Evolutionary conservation across 2,888 invertebrate genomes (phyloP).

Genomic region (Athalia circularis): DNA sequence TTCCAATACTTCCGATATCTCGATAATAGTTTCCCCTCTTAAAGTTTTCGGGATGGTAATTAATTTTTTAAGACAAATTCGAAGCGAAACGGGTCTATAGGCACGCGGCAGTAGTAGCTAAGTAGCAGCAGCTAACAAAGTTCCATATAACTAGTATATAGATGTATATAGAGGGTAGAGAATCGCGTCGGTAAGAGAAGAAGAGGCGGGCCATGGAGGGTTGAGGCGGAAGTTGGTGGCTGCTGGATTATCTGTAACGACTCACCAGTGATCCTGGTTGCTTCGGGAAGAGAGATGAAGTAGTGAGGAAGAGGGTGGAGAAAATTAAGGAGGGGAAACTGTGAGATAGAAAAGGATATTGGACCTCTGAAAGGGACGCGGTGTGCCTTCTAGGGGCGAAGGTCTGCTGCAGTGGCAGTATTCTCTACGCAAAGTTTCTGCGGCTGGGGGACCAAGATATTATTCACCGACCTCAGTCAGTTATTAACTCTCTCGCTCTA

Average conservation of each 20-base stretch:
- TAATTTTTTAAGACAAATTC: slow-evolving; percentile 25
- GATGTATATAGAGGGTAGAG: background rate
- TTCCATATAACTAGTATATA: background rate
- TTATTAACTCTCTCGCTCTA: slow-evolving; percentile 55
- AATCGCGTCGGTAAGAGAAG: background rate
- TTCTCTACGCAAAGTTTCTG: slow-evolving; percentile 52
- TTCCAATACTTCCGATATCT: slow-evolving; percentile 27
- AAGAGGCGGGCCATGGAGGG: background rate
- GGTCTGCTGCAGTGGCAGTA: slow-evolving; percentile 17
- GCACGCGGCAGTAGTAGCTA: too few relatives aligned
- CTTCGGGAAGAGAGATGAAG: background rate
- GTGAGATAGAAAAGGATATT: slow-evolving; percentile 37
- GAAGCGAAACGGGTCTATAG: background rate
- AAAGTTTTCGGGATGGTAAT: slow-evolving; percentile 26
- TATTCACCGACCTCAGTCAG: slow-evolving; percentile 52
- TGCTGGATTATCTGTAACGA: slow-evolving; percentile 42
- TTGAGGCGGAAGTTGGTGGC: slow-evolving; percentile 4
- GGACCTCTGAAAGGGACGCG: slow-evolving; percentile 8
- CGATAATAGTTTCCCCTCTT: slow-evolving; percentile 25
- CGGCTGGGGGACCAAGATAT: slow-evolving; percentile 55
- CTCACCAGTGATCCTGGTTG: slow-evolving; percentile 39
- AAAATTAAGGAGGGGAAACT: background rate
- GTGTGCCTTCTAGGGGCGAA: background rate
- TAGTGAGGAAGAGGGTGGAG: too few relatives aligned
- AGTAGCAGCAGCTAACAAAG: background rate